Evolutionary conservation across 2,888 invertebrate species (phyloP), one percentile per base, ranked within the genome.

Genomic region (Heliconius charithonia): DNA sequence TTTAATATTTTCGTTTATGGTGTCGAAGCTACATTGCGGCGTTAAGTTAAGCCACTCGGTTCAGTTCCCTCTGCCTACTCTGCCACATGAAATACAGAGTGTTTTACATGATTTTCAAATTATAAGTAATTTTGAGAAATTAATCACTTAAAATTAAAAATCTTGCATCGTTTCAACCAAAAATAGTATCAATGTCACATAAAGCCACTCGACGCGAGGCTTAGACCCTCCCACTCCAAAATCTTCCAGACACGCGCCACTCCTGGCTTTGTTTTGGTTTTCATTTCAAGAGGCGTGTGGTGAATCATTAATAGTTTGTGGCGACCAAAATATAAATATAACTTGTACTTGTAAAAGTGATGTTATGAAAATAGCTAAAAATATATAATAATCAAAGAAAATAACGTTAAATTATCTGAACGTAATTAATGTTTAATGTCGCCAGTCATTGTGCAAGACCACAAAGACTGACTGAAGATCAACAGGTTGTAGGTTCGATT

Each of bases 111-210:
- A 56, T 22, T 22, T 62, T n/a, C 12, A 62, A 62, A 62, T 10
- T 25, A n/a, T 13, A 37, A 37, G 9, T 32, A 32, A 32, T 32
- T 9, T 32, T 37, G 1, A 37, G 7, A n/a, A 13, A 22, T 2
- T 22, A 7, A 41, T 41, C 6, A 41, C 25, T 41, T 22, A 66
- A 66, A 10, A 2, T 51, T 22, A 29, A 72, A 71, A 72, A 56
- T 22, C 12, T 51, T 77, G 41, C 65, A 25, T 13, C 41, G 16
- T 56, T 32, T 67, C 59, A 59, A 51, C 66, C 66, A 81, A 78
- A 80, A 80, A 81, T 78, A 78, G 80, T 80, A 78, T 75, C 80
- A 81, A 81, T 80, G 80, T 80, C 81, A 81, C 76, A 76, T 70
- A 76, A 72, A 63, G 51, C 25, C 29, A 65, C 79, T 66, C 59